These are phyloP conservation scores for Dasyornis broadbenti DNA, from an alignment of 2,113 vertebrate species.

Conservation along the genomic window DNA sequence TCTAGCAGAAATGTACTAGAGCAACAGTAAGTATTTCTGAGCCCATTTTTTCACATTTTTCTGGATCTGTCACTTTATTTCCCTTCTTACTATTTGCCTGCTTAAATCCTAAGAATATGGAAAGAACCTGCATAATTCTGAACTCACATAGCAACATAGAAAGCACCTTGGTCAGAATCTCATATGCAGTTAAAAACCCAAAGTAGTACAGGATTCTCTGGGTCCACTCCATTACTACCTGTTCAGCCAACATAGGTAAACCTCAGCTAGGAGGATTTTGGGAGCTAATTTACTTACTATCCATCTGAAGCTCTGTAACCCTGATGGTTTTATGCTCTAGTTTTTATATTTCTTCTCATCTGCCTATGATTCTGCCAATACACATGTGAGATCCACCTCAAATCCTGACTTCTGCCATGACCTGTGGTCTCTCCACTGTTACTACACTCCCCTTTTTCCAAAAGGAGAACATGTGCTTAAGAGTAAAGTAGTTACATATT, in stretches of 20 bases:
- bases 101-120: background rate
- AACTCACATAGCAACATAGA: background rate
- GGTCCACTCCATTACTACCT: background rate
- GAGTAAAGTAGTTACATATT: background rate
- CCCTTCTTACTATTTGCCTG: background rate
- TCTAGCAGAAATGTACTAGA: background rate
- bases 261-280: background rate
- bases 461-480: background rate
- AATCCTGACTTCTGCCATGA: background rate
- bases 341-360: background rate
- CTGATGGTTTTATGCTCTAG: background rate
- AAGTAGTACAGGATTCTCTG: background rate
- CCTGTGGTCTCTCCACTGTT: background rate
- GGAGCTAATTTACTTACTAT: background rate
- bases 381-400: background rate
- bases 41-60: background rate
- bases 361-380: background rate
- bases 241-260: background rate
- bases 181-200: background rate
- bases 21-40: background rate
- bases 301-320: background rate
- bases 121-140: background rate
- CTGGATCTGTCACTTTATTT: background rate
- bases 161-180: background rate
- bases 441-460: background rate